These are phyloP conservation scores for Notiomystis cincta DNA, from an alignment of 2,113 vertebrate species.

Conservation along the genomic window DNA sequence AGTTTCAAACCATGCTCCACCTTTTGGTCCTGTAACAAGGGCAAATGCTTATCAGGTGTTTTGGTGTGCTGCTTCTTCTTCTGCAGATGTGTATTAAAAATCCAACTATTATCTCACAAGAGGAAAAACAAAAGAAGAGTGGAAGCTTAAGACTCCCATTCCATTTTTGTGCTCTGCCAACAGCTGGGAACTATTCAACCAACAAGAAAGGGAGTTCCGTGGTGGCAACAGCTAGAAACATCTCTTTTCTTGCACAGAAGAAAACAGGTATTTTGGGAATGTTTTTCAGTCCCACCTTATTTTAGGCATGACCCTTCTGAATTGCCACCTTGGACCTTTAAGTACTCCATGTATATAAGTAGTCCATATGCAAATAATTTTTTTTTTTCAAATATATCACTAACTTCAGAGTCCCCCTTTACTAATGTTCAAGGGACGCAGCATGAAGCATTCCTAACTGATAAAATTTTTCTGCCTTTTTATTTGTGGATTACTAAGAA, in stretches of 20 bases:
- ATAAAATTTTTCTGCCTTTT: not conserved
- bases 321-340: not conserved
- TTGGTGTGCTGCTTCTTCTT: not conserved
- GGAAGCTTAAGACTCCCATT: not conserved
- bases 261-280: not conserved
- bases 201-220: not conserved
- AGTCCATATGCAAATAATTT: not conserved
- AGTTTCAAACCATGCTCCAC: constrained; percentile 51
- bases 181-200: not conserved
- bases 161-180: constrained; percentile 37
- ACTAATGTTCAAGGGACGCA: not conserved
- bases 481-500: not conserved
- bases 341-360: not conserved
- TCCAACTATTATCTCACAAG: not conserved
- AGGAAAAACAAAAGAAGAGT: not conserved
- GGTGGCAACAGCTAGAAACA: not conserved
- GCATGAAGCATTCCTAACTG: not conserved
- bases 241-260: not conserved
- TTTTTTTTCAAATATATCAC: not conserved
- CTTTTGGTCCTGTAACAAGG: not conserved
- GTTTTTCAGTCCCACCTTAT: not conserved
- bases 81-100: constrained; percentile 35
- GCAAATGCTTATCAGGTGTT: constrained; percentile 28
- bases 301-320: not conserved
- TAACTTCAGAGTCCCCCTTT: not conserved